These are phyloP conservation scores for Chelonoidis abingdonii DNA, from an alignment of 2,113 vertebrate species.

Conservation along the genomic window DNA sequence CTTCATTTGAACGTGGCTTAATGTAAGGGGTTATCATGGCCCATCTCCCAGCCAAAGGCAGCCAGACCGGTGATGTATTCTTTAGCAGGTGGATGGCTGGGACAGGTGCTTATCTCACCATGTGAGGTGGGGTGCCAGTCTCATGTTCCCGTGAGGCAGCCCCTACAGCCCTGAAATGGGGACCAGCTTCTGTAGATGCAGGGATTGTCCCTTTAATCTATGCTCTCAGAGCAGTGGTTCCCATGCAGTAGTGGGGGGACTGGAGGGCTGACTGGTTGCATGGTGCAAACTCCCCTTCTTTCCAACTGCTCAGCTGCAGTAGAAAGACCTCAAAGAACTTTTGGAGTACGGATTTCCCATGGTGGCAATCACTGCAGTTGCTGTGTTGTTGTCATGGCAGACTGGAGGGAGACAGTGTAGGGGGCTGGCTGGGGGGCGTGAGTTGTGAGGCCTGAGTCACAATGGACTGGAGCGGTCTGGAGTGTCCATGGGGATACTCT, in stretches of 20 bases:
- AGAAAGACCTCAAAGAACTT: neutral
- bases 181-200: neutral
- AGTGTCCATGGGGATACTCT: too few relatives aligned
- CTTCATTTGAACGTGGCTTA: neutral
- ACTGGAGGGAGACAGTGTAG: neutral
- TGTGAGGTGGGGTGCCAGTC: neutral
- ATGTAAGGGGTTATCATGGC: neutral
- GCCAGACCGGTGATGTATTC: neutral
- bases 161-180: neutral
- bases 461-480: neutral
- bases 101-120: neutral
- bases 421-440: neutral
- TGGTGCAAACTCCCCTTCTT: neutral
- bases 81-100: neutral
- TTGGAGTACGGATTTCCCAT: neutral
- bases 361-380: neutral
- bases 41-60: neutral
- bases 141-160: neutral
- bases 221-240: neutral
- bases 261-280: neutral
- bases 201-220: neutral
- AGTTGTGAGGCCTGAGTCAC: neutral
- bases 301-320: neutral
- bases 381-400: neutral
- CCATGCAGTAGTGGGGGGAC: fast-evolving